A percentile compares a stretch with the other conserved stretches of the same genome.
Conservation (phyloP, 2,113 vertebrate species). For the Colossoma macropomum region DNA sequence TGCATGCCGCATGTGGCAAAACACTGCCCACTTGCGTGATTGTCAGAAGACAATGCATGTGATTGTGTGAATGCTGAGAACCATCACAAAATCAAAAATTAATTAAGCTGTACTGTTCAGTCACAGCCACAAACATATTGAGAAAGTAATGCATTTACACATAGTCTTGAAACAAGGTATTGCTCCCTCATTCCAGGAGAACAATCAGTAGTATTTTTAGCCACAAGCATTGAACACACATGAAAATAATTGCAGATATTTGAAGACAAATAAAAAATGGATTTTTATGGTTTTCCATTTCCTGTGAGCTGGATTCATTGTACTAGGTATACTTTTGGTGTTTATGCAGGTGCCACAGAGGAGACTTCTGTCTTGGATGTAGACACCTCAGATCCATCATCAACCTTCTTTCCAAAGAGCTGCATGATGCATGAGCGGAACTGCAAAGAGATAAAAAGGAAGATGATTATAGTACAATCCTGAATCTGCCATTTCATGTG, state of each 20-base stretch:
- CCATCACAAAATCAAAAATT: not conserved
- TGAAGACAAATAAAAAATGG: not conserved
- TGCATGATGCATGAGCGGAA: conserved; percentile 88
- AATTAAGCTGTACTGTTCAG: too few species aligned
- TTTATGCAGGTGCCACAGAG: conserved; percentile 86
- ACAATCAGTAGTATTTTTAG: not conserved
- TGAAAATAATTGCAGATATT: not conserved
- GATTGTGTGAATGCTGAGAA: not conserved
- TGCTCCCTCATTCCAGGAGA: not conserved
- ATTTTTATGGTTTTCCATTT: not conserved
- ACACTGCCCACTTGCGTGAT: not conserved
- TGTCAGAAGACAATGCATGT: not conserved
- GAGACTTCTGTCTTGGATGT: conserved; percentile 86
- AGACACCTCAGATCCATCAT: conserved; percentile 85
- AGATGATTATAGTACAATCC: not conserved
- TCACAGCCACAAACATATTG: too few species aligned
- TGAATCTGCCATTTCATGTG: not conserved
- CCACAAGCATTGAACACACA: not conserved
- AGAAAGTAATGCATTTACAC: not conserved
- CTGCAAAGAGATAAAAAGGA: conserved; percentile 64
- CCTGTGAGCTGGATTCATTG: not conserved
- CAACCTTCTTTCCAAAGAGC: conserved; percentile 86
- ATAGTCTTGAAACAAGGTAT: not conserved
- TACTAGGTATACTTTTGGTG: not conserved
- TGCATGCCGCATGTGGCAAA: not conserved